phyloP scores from a whole-genome alignment of 2,797 vertebrate genomes.

The Bothrops alternatus region DNA sequence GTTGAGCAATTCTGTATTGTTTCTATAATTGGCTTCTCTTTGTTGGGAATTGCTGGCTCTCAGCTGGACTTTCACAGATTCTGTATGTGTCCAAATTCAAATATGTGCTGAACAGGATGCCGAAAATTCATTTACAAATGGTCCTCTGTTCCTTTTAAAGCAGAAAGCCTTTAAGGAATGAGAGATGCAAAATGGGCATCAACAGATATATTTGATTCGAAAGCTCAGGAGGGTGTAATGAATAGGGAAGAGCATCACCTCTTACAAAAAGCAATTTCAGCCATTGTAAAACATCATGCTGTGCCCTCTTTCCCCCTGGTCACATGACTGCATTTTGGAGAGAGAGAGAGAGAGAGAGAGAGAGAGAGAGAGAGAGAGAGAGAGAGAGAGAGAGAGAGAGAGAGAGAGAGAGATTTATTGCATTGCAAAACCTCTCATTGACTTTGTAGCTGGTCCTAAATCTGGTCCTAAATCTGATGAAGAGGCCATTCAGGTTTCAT shows the following conservation, averaged over 20 bases:
- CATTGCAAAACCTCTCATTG: not conserved
- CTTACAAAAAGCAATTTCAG: not conserved
- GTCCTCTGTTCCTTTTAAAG: not conserved
- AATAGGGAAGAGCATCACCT: not conserved
- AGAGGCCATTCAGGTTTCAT: not conserved
- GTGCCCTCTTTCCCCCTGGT: not conserved
- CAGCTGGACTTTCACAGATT: not conserved
- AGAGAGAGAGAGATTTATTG: not conserved
- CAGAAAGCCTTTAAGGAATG: not conserved
- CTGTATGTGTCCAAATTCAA: not conserved
- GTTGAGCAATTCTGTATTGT: not conserved
- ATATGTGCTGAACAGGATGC: not conserved
- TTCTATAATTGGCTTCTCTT: not conserved
- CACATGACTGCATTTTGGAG: not conserved
- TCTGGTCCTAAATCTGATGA: conserved; percentile 25
- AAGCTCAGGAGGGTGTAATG: not conserved
- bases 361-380: too few species aligned
- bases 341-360: too few species aligned
- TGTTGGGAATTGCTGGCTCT: not conserved
- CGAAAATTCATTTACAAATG: not conserved
- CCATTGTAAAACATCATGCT: not conserved
- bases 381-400: too few species aligned
- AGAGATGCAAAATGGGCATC: not conserved
- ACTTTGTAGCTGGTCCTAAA: not conserved
- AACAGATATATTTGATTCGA: not conserved